These are phyloP conservation scores for Peromyscus attwateri DNA, from an alignment of 2,797 vertebrate species.

Conservation along the genomic window DNA sequence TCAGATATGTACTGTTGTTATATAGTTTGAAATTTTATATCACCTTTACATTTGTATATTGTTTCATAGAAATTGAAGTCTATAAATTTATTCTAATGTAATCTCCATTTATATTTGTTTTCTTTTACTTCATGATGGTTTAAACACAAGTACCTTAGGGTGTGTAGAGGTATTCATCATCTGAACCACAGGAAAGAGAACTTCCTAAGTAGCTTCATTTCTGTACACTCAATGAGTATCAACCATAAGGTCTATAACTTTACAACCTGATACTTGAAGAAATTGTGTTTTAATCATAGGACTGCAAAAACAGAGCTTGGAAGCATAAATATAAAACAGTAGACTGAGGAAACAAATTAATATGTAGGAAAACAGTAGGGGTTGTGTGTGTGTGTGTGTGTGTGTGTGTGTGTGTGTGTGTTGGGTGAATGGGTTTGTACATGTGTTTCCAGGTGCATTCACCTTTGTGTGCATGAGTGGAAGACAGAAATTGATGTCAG, in stretches of 20 bases:
- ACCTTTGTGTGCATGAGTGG: neutral
- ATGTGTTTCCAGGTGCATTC: neutral
- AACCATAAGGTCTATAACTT: slow-evolving; percentile 46
- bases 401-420: neutral
- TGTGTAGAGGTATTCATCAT: slow-evolving; percentile 39
- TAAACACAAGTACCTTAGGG: slow-evolving; percentile 66
- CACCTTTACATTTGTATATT: neutral
- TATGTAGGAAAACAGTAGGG: neutral
- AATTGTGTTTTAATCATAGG: slow-evolving; percentile 34
- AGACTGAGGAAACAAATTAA: neutral
- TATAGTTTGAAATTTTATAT: slow-evolving; percentile 26
- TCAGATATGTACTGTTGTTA: neutral
- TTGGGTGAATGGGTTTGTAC: neutral
- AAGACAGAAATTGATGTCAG: neutral
- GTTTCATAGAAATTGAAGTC: neutral
- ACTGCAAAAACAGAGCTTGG: neutral
- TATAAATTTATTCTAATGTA: neutral
- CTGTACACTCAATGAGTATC: neutral
- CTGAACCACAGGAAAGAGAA: slow-evolving; percentile 44
- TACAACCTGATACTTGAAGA: slow-evolving; percentile 59
- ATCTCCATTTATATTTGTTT: neutral
- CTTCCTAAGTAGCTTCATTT: slow-evolving; percentile 50
- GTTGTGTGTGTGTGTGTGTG: neutral
- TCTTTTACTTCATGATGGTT: slow-evolving; percentile 59
- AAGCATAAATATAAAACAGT: neutral